These are phyloP conservation scores for Stegodyphus mimosarum DNA, from an alignment of 1,140 invertebrate genomes.

Conservation along the genomic window DNA sequence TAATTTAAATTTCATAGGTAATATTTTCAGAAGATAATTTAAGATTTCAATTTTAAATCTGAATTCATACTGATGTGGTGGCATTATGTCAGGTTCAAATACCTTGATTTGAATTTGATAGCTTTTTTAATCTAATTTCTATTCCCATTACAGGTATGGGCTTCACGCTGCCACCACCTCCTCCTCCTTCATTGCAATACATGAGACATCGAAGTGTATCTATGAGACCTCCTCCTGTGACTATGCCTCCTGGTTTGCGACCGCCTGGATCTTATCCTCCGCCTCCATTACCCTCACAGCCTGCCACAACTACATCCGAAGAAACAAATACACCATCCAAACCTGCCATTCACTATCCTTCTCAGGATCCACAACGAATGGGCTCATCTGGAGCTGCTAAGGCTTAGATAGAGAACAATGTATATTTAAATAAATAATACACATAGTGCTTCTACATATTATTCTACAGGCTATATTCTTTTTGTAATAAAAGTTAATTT, in stretches of 20 bases:
- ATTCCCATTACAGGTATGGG: constrained; percentile 32
- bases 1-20: no score
- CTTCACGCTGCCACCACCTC: constrained; percentile 66
- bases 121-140: no score
- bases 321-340: constrained; percentile 62
- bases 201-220: constrained; percentile 65
- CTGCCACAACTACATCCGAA: constrained; percentile 63
- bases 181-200: constrained; percentile 67
- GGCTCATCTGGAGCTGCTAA: constrained; percentile 71
- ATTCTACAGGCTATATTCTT: background rate
- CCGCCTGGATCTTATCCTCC: constrained; percentile 64
- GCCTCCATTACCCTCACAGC: constrained; percentile 42
- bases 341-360: constrained; percentile 85
- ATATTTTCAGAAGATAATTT: no score
- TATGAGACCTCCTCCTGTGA: constrained; percentile 25
- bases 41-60: no score
- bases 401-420: background rate
- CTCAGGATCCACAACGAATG: constrained; percentile 91
- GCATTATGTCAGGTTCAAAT: no score
- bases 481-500: no score
- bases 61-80: no score
- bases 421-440: background rate
- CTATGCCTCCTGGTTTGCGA: constrained; percentile 70
- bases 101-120: no score
- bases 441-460: background rate